Percentiles rank a stretch among this genome's conserved stretches.
Evolutionary conservation across 37 sponge, comb jelly and placozoan species (phyloP).

Genomic region (Axinella damicornis): DNA sequence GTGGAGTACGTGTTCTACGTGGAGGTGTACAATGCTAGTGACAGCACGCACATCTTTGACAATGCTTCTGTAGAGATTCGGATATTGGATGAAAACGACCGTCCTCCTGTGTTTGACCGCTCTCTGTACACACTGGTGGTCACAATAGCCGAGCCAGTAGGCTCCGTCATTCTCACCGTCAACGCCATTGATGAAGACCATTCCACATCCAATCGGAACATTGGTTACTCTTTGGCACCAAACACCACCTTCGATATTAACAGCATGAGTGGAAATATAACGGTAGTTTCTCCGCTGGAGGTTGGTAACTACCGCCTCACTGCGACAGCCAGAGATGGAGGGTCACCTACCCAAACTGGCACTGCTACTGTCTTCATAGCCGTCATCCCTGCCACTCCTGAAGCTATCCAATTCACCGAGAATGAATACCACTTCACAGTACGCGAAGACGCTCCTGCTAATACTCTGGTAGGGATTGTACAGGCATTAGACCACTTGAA

Average conservation of each 20-base stretch:
- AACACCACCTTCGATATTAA: conserved; percentile 7
- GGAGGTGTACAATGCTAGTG: conserved; percentile 22
- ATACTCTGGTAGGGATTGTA: conserved; percentile 13
- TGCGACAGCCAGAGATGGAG: conserved; percentile 41
- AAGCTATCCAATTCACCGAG: conserved; percentile 22
- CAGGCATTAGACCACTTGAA: not conserved
- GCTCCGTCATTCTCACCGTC: conserved; percentile 14
- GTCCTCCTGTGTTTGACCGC: conserved; percentile 32
- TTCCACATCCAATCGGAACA: not conserved
- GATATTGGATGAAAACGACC: conserved; percentile 44
- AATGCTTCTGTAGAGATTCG: conserved; percentile 24
- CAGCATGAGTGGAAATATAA: not conserved
- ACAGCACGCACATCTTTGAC: conserved; percentile 10
- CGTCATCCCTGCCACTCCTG: conserved; percentile 13
- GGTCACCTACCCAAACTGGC: conserved; percentile 5
- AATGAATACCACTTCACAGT: conserved; percentile 6
- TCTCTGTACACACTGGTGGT: conserved; percentile 36
- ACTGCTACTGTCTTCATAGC: conserved; percentile 28
- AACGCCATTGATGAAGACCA: conserved; percentile 42
- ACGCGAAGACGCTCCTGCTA: conserved; percentile 20
- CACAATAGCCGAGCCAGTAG: not conserved
- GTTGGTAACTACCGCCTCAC: conserved; percentile 43
- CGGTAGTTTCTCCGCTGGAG: conserved; percentile 8
- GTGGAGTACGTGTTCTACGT: conserved; percentile 31
- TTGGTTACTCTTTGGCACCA: conserved; percentile 1